Evolutionary conservation across 2,113 vertebrate genomes (phyloP), one percentile per base, ranked within the genome.

Genomic region (Crotophaga sulcirostris): DNA sequence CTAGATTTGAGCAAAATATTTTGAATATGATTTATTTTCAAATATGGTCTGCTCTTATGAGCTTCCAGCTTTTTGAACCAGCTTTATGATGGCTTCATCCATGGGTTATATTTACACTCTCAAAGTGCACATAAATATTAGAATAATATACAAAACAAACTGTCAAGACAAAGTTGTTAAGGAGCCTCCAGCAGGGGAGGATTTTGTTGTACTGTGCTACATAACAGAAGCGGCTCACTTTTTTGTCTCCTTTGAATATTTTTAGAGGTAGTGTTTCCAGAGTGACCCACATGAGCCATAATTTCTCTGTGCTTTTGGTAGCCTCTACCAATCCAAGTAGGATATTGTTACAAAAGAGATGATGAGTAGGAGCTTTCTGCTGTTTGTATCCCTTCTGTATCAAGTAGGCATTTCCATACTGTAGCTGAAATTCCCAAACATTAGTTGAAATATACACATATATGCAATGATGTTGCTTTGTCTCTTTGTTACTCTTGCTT

Each of bases 71-170:
- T 91, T 96, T 92, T 81, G 56, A 85, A 96, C 33, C 11, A 75
- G 54, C 62, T 79, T 86, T 80, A 44, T 88, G 66, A 74, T 0
- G 6, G 36, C 40, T 91, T 95, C 36, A 74, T 87, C 64, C 36
- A 31, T 36, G 58, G 70, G 78, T 91, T 91, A 26, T 80, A 93
- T 89, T 92, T 93, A 89, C 64, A 78, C 36, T 19, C 84, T 68
- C 83, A 73, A 81, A 94, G 75, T 90, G 64, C 64, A 45, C 93
- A 88, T 94, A 92, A 95, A 89, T 95, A 90, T 85, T 92, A 85
- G 56, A 94, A 78, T 74, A 82, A 89, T 96, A 63, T 93, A 63
- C 90, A 86, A 97, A 97, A 59, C 28, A 92, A 97, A 60, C 73
- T 79, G 83, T 83, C 76, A 93, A 89, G 85, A 62, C 85, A 91